Evolutionary conservation across 1,140 invertebrate species (phyloP).

Genomic region (Brachionus paranguensis): DNA sequence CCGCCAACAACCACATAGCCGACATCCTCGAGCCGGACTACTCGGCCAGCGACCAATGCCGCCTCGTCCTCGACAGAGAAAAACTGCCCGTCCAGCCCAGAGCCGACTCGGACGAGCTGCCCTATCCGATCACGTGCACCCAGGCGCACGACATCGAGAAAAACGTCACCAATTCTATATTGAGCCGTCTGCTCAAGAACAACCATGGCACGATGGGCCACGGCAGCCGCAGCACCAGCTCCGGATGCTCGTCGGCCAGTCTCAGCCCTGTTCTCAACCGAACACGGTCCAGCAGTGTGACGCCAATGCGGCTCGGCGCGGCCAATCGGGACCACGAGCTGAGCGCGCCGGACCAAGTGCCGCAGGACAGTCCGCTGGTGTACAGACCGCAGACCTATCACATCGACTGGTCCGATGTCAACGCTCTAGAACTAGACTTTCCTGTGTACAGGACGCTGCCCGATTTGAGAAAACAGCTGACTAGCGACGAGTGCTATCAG

Average conservation of each 20-base stretch:
- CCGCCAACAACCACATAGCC: neutral
- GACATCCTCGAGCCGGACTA: constrained; percentile 36
- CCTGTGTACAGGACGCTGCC: neutral
- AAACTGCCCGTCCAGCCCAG: neutral
- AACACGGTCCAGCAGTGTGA: neutral
- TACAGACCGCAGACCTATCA: neutral
- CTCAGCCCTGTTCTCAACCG: neutral
- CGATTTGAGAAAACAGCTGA: neutral
- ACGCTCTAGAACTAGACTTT: neutral
- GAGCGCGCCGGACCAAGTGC: neutral
- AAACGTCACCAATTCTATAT: neutral
- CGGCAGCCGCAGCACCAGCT: neutral
- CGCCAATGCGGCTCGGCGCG: neutral
- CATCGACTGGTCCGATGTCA: neutral
- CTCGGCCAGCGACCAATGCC: neutral
- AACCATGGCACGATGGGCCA: neutral
- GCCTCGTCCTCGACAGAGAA: neutral
- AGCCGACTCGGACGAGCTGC: neutral
- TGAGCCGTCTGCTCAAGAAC: neutral
- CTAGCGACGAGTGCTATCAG: constrained; percentile 1
- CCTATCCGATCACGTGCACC: constrained; percentile 3
- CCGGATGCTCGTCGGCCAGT: neutral
- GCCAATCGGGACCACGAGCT: neutral
- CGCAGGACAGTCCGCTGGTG: neutral
- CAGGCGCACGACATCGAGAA: neutral